phyloP scores from a whole-genome alignment of 2,113 vertebrate species.

The Tachycineta bicolor region DNA sequence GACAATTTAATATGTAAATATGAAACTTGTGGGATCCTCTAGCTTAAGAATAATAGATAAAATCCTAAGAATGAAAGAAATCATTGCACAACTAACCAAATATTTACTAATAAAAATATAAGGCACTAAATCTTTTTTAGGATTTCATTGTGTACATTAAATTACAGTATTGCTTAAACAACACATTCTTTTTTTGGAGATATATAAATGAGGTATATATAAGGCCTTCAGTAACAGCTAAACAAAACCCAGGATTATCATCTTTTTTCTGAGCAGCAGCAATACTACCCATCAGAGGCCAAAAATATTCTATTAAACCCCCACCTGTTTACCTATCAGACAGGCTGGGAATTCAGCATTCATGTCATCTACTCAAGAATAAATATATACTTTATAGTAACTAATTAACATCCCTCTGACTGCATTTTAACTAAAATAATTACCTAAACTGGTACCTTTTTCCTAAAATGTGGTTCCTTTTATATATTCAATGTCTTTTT shows the following conservation, averaged over 20 bases:
- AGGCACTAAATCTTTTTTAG: conserved; percentile 3
- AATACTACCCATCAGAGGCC: not conserved
- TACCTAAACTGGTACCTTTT: not conserved
- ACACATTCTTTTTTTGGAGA: conserved; percentile 7
- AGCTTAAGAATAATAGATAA: not conserved
- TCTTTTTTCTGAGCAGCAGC: not conserved
- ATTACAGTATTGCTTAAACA: conserved; percentile 13
- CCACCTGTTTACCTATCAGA: not conserved
- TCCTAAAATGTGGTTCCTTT: not conserved
- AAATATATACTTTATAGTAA: not conserved
- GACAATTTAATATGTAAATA: not conserved
- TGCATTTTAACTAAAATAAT: not conserved
- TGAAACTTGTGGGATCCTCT: not conserved
- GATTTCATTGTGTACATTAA: not conserved
- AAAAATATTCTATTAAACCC: not conserved
- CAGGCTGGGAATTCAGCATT: not conserved
- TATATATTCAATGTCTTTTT: not conserved
- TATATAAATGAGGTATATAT: conserved; percentile 17
- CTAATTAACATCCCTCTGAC: not conserved
- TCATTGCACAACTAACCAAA: not conserved
- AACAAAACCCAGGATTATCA: not conserved
- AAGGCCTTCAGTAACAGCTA: not conserved
- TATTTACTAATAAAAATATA: not conserved
- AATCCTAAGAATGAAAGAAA: not conserved
- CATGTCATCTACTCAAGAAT: not conserved